Evolutionary conservation across 2,888 invertebrate species (phyloP).

Genomic region (Monochamus alternatus): DNA sequence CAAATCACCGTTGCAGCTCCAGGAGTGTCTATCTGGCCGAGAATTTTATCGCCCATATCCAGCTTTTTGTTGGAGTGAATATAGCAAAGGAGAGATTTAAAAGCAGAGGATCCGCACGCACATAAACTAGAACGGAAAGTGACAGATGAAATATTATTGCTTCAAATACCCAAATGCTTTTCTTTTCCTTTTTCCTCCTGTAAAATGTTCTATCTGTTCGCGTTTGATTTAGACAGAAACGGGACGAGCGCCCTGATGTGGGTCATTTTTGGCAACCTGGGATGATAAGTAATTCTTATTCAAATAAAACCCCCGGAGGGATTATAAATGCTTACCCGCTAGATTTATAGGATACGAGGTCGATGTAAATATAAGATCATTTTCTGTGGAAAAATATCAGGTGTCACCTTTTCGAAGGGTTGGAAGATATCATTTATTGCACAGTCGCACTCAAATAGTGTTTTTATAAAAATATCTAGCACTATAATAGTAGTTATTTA

Average conservation of each 20-base stretch:
- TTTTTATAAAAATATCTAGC: too few species aligned
- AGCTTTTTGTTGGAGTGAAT: slow-evolving; percentile 25
- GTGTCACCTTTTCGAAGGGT: background rate
- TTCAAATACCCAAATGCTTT: slow-evolving; percentile 26
- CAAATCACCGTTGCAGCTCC: slow-evolving; percentile 15
- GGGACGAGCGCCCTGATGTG: slow-evolving; percentile 21
- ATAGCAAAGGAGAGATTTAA: slow-evolving; percentile 25
- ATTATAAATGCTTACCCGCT: slow-evolving; percentile 15
- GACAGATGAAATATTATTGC: slow-evolving; percentile 28
- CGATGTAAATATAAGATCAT: slow-evolving; percentile 1
- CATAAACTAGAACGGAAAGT: slow-evolving; percentile 25
- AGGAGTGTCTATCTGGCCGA: slow-evolving; percentile 6
- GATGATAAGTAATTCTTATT: slow-evolving; percentile 24
- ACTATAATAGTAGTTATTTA: too few species aligned
- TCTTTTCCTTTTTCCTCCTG: slow-evolving; percentile 10
- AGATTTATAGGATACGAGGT: slow-evolving; percentile 10
- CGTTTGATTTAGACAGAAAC: slow-evolving; percentile 30
- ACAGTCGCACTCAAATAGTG: too few species aligned
- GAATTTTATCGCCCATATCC: slow-evolving; percentile 25
- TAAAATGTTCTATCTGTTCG: slow-evolving; percentile 27
- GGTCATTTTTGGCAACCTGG: slow-evolving; percentile 16
- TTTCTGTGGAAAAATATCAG: background rate
- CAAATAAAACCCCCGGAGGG: slow-evolving; percentile 12
- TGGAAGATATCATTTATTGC: too few species aligned
- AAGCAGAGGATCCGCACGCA: slow-evolving; percentile 17